These are phyloP conservation scores for Falco novaeseelandiae DNA, from an alignment of 2,797 vertebrate genomes.

Conservation along the genomic window DNA sequence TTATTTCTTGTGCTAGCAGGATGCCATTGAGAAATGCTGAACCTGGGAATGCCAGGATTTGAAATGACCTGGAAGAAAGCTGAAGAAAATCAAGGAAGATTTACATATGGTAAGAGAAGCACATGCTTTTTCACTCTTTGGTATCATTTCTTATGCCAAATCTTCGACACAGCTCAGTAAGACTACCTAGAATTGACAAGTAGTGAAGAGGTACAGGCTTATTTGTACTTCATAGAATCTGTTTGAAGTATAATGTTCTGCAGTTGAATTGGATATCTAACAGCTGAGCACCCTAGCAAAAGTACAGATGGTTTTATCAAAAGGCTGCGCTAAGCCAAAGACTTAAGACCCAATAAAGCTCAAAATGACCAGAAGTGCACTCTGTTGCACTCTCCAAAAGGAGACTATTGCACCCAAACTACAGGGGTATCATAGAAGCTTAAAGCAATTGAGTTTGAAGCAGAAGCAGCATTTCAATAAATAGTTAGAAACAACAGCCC, in stretches of 20 bases:
- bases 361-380: background rate
- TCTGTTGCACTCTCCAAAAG: background rate
- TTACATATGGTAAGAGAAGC: background rate
- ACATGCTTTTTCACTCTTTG: background rate
- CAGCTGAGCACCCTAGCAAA: background rate
- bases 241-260: background rate
- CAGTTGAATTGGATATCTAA: background rate
- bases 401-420: background rate
- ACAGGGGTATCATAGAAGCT: background rate
- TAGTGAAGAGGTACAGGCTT: background rate
- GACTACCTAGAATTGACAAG: background rate
- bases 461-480: background rate
- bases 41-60: background rate
- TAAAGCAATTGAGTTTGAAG: background rate
- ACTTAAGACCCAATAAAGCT: background rate
- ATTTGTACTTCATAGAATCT: background rate
- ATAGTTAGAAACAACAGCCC: background rate
- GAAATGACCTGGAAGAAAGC: background rate
- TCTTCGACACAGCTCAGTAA: background rate
- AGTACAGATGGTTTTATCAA: background rate
- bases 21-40: background rate
- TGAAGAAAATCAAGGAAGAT: background rate
- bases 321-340: background rate
- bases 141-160: background rate
- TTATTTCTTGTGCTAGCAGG: background rate